These are phyloP conservation scores for Papilio polyxenes DNA, from an alignment of 1,140 invertebrate species.

Conservation along the genomic window DNA sequence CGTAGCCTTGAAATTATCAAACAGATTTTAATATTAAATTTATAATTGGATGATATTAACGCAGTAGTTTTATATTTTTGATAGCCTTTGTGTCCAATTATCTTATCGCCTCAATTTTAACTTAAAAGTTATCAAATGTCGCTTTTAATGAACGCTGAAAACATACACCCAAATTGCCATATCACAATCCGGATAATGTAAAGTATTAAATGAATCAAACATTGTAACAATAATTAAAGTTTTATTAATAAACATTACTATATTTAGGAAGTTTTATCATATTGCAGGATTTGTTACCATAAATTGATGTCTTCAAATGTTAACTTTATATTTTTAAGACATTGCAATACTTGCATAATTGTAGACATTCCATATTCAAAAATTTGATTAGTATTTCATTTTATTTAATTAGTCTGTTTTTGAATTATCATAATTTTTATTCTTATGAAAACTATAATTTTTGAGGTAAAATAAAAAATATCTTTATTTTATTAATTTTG, in stretches of 20 bases:
- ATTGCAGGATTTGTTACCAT: not conserved
- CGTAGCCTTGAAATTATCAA: constrained; percentile 22
- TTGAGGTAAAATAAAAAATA: too few species aligned
- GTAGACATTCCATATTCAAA: too few species aligned
- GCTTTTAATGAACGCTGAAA: constrained; percentile 42
- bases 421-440: too few species aligned
- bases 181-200: constrained; percentile 2
- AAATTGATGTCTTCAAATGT: not conserved
- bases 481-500: too few species aligned
- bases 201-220: not conserved
- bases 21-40: constrained; percentile 41
- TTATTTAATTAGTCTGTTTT: too few species aligned
- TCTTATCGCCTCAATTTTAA: constrained; percentile 57
- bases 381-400: too few species aligned
- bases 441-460: too few species aligned
- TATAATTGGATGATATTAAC: constrained; percentile 61
- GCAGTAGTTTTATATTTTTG: constrained; percentile 48
- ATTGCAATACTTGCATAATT: too few species aligned
- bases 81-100: constrained; percentile 65
- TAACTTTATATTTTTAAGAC: not conserved
- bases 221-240: not conserved
- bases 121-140: constrained; percentile 48
- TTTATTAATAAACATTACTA: not conserved
- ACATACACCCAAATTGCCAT: constrained; percentile 36
- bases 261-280: not conserved